Evolutionary conservation across 2,113 vertebrate species (phyloP), one percentile per base, ranked within the genome.

Genomic region (Scomber japonicus): DNA sequence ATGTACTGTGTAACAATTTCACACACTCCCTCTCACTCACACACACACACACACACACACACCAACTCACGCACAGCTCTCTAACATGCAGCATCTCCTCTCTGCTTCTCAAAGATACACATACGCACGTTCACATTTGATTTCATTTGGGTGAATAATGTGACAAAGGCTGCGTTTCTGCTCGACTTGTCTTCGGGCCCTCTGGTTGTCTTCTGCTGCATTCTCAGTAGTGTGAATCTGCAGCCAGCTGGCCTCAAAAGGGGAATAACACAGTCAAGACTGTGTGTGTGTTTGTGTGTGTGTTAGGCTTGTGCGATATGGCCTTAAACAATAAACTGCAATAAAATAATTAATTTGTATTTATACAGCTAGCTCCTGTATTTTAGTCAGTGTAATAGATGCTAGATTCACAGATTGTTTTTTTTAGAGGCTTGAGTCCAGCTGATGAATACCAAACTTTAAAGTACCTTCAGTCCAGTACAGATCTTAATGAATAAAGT

Each of bases 1-100:
- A 87, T 87, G 76, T 82, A 75, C 84, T 85, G 74, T 90, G 79
- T 74, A 87, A 90, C 72, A 80, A 65, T 80, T 85, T 78, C 68
- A 69, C 80, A 76, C 80, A 66, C 62, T 82, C 81, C 61, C 70
- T 63, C 64, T 63, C 64, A 55, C 67, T 74, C n/a, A n/a, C n/a
- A n/a, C n/a, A n/a, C 63, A 66, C 70, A 66, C 71, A 63, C 76
- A 31, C 35, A 50, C 73, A 46, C 67, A 57, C 60, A 44, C 40
- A 40, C 35, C 35, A 40, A 40, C 1, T 59, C 68, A 21, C n/a
- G 40, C 70, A 74, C 31, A 46, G 71, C 40, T 74, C 74, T 62
- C 50, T 31, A 45, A 77, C 54, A 61, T 48, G 16, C 56, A 62
- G 16, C 71, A 60, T 51, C 60, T 73, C 55, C 54, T 83, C 64